These are phyloP conservation scores for Oryzias melastigma DNA, from an alignment of 2,113 vertebrate genomes.

Conservation along the genomic window DNA sequence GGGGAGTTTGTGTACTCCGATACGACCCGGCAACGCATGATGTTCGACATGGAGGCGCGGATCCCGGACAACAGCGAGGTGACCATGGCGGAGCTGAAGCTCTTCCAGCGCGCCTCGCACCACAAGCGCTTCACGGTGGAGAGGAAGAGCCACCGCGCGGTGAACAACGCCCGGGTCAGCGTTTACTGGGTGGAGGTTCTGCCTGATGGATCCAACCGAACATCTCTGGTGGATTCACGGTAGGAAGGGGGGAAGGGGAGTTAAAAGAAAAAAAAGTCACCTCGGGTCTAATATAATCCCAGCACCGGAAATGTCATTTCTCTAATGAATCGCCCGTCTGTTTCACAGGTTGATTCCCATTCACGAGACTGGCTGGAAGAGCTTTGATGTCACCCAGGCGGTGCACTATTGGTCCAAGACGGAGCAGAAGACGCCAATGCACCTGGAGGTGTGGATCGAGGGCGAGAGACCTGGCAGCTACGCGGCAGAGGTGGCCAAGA, in stretches of 20 bases:
- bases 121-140: slow-evolving; percentile 70
- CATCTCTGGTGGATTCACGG: slow-evolving; percentile 90
- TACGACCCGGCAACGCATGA: slow-evolving; percentile 78
- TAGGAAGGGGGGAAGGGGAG: slow-evolving; percentile 34
- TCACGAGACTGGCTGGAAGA: slow-evolving; percentile 89
- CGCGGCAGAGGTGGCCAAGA: slow-evolving; percentile 83
- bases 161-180: slow-evolving; percentile 85
- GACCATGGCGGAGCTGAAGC: slow-evolving; percentile 90
- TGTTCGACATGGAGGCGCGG: slow-evolving; percentile 89
- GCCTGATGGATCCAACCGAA: slow-evolving; percentile 84
- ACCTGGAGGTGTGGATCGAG: slow-evolving; percentile 92
- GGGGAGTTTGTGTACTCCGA: slow-evolving; percentile 83
- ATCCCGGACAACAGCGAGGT: slow-evolving; percentile 90
- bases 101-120: slow-evolving; percentile 85
- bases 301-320: background rate
- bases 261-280: no score
- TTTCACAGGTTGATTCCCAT: slow-evolving; percentile 86
- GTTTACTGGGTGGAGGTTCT: slow-evolving; percentile 87
- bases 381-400: slow-evolving; percentile 94
- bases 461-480: slow-evolving; percentile 86
- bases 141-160: slow-evolving; percentile 68
- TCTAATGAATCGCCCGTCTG: slow-evolving; percentile 42
- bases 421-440: slow-evolving; percentile 79
- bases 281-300: no score
- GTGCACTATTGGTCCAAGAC: slow-evolving; percentile 89